Conservation (phyloP, 2,797 vertebrate genomes). For the Neosilurus mollespiculum region DNA sequence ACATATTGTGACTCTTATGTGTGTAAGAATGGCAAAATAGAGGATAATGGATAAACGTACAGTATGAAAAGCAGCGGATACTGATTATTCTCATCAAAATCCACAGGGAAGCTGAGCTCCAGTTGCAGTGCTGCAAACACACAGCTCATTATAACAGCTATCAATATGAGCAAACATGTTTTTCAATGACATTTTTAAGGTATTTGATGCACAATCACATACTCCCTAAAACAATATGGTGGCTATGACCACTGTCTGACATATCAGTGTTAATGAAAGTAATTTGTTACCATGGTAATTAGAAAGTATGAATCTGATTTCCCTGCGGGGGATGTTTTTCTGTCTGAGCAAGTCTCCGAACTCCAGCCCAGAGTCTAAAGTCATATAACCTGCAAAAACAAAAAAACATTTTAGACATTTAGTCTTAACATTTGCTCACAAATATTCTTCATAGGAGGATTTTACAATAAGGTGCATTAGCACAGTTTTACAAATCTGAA, state of each 20-base stretch:
- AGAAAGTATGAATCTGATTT: slow-evolving; percentile 64
- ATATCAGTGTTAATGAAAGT: background rate
- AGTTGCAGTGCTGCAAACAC: slow-evolving; percentile 65
- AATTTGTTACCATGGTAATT: slow-evolving; percentile 64
- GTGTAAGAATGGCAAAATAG: background rate
- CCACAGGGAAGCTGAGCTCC: slow-evolving; percentile 67
- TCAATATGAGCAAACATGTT: background rate
- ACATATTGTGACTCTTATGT: too few relatives aligned
- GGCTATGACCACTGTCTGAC: background rate
- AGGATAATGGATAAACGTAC: slow-evolving; percentile 60
- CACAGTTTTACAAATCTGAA: background rate
- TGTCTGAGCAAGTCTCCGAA: slow-evolving; percentile 57
- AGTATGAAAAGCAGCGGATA: slow-evolving; percentile 71
- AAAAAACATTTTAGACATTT: slow-evolving; percentile 3
- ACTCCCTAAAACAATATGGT: background rate
- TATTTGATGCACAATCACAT: slow-evolving; percentile 2
- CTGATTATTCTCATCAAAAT: slow-evolving; percentile 65
- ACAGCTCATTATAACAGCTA: slow-evolving; percentile 17
- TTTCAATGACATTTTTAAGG: background rate
- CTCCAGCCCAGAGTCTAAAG: slow-evolving; percentile 61
- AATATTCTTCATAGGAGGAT: background rate
- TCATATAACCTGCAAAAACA: slow-evolving; percentile 45
- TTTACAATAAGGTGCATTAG: background rate
- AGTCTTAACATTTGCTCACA: background rate
- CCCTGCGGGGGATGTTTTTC: slow-evolving; percentile 61